phyloP scores from a whole-genome alignment of 2,888 invertebrate species.

The Caenorhabditis zanzibari region DNA sequence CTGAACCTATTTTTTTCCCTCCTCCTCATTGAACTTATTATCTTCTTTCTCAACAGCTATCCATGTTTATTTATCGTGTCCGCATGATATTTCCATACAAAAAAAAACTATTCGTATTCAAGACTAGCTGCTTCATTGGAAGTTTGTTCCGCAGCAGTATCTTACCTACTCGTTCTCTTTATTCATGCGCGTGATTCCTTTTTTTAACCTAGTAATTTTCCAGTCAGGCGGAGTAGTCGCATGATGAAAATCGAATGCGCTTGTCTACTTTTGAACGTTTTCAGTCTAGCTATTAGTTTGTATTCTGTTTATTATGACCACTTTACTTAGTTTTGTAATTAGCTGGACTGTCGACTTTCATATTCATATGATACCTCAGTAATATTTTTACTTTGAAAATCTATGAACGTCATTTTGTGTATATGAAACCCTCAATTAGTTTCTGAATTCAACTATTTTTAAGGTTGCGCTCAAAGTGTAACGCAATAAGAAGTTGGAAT shows the following conservation, averaged over 20 bases:
- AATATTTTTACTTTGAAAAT: too few species aligned
- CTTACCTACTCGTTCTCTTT: background rate
- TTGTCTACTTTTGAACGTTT: background rate
- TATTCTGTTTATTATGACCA: background rate
- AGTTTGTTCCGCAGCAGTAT: background rate
- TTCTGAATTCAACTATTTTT: background rate
- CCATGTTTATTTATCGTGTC: too few species aligned
- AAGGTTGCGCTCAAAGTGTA: constrained; percentile 12
- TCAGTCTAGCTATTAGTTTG: background rate
- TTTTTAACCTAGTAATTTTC: constrained; percentile 13
- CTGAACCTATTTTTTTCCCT: background rate
- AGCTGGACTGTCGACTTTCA: too few species aligned
- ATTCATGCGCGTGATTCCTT: constrained; percentile 10
- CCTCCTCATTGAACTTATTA: too few species aligned
- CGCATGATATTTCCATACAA: too few species aligned
- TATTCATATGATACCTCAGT: too few species aligned
- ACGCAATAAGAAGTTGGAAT: background rate
- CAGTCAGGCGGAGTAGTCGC: constrained; percentile 11
- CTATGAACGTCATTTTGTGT: too few species aligned
- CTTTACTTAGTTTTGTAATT: too few species aligned
- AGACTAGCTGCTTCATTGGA: background rate
- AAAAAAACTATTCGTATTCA: too few species aligned
- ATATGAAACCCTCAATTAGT: too few species aligned
- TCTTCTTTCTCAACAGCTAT: too few species aligned
- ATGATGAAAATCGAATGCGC: background rate